Conservation (phyloP, 92 coral and sea anemone species). For the Scolanthus callimorphus region DNA sequence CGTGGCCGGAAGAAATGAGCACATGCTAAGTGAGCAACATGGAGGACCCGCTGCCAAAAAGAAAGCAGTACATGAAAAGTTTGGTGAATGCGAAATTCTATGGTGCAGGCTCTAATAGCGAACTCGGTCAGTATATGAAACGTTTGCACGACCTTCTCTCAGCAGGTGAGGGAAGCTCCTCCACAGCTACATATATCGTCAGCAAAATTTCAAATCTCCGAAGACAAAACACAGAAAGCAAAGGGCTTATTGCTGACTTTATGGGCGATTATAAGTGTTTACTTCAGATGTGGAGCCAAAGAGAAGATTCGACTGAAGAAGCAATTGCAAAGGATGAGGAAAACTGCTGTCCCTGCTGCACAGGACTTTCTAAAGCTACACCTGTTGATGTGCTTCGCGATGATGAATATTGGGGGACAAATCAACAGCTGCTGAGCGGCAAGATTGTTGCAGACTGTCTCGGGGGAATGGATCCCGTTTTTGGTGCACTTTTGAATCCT, state of each 20-base stretch:
- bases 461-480: conserved; percentile 68
- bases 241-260: conserved; percentile 33
- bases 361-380: conserved; percentile 22
- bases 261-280: conserved; percentile 55
- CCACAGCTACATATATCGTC: neutral
- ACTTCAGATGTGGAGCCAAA: conserved; percentile 38
- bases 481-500: conserved; percentile 60
- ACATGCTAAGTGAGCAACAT: too few species aligned
- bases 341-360: conserved; percentile 48
- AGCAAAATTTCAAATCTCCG: neutral
- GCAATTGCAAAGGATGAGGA: conserved; percentile 21
- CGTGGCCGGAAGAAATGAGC: too few species aligned
- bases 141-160: neutral
- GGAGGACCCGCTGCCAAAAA: too few species aligned
- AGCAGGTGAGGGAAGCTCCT: neutral
- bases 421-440: conserved; percentile 67
- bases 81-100: neutral
- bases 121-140: conserved; percentile 6
- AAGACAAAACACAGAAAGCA: neutral
- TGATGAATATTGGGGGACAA: conserved; percentile 69
- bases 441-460: conserved; percentile 67
- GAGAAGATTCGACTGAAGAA: conserved; percentile 33
- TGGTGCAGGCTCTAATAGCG: neutral
- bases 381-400: conserved; percentile 35
- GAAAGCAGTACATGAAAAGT: neutral